phyloP scores from a whole-genome alignment of 2,888 invertebrate species.

The Branchellion lobata region DNA sequence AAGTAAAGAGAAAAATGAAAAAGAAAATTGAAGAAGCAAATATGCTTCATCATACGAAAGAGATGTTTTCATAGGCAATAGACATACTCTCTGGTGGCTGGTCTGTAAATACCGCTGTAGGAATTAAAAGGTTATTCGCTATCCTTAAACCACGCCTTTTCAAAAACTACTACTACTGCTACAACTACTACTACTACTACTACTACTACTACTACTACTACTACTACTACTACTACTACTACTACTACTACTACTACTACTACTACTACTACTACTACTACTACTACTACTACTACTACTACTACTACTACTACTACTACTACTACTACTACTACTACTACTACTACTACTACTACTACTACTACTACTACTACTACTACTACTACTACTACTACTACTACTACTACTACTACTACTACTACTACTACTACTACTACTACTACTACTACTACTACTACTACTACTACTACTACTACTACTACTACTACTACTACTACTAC shows the following conservation, averaged over 20 bases:
- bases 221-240: constrained; percentile 35
- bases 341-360: neutral
- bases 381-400: neutral
- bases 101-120: neutral
- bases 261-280: neutral
- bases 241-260: too few relatives aligned
- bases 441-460: constrained; percentile 22
- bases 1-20: too few relatives aligned
- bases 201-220: constrained; percentile 36
- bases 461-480: constrained; percentile 24
- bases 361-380: neutral
- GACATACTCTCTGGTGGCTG: neutral
- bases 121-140: neutral
- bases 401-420: constrained; percentile 22
- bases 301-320: constrained; percentile 29
- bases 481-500: constrained; percentile 39
- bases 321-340: constrained; percentile 27
- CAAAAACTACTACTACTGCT: constrained; percentile 34
- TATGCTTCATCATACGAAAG: neutral
- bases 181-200: constrained; percentile 33
- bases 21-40: too few relatives aligned
- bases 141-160: too few relatives aligned
- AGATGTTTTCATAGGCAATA: neutral
- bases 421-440: constrained; percentile 18
- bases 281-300: constrained; percentile 24